Evolutionary conservation across 2,113 vertebrate species (phyloP), one percentile per base, ranked within the genome.

Genomic region (Prietella phreatophila): DNA sequence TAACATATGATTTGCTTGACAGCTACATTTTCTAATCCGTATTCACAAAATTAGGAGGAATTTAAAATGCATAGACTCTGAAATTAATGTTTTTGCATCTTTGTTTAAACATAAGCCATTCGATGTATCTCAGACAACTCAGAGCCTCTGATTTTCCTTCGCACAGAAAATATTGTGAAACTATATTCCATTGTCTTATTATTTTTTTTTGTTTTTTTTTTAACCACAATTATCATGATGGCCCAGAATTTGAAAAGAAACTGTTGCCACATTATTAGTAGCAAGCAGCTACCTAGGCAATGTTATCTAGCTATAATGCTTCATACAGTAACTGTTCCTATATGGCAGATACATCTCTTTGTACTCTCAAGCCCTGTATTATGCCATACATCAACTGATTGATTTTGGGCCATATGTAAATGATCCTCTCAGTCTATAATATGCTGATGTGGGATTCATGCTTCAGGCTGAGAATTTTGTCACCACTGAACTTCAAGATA

Each of bases 401-500:
- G 6, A 65, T 53, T 61, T 20, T 25, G n/a, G 27, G 60, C n/a
- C 27, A 30, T 53, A 20, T 65, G 55, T 58, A 69, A 87, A 87
- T 82, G 80, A 82, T 60, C 85, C 61, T 22, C 39, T 65, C 56
- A 86, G 33, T 39, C 67, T 25, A 19, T 60, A 83, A 27, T 53
- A 30, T 61, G 55, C 13, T 30, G 78, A 42, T 27, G 56, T 42
- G 55, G 67, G 58, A 55, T 71, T 73, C 61, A 63, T 82, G 76
- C 55, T 15, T 73, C 39, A 56, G 89, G 65, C 71, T 39, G 81
- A 83, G 76, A 86, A 81, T 39, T 84, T 87, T 80, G 75, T 86
- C 65, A 82, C 56, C 75, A n/a, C 47, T 87, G 84, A 86, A 83
- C 85, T 88, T 88, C 86, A 56, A 55, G 53, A 84, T 87, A 80